phyloP scores from a whole-genome alignment of 2,113 vertebrate genomes.

The Tympanuchus pallidicinctus region DNA sequence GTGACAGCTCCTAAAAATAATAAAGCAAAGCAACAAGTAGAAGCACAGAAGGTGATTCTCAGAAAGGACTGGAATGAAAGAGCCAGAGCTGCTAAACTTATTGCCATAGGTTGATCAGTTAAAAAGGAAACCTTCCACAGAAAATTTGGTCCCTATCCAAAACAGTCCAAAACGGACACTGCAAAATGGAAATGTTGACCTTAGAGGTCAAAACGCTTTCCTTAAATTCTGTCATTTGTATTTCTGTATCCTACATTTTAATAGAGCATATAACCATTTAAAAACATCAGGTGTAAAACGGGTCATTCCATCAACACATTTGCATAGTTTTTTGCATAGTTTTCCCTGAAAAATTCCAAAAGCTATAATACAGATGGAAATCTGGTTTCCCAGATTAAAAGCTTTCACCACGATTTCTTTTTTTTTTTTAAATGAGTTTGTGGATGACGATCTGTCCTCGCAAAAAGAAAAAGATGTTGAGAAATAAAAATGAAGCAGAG shows the following conservation, averaged over 20 bases:
- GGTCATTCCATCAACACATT: not conserved
- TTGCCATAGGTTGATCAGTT: not conserved
- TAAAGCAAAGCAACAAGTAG: not conserved
- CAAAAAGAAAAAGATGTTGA: not conserved
- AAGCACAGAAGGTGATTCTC: not conserved
- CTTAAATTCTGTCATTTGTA: not conserved
- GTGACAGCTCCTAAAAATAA: constrained; percentile 14
- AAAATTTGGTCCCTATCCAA: not conserved
- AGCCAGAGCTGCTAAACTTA: not conserved
- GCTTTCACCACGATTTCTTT: not conserved
- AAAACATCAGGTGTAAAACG: not conserved
- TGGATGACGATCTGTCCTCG: not conserved
- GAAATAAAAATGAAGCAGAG: not conserved
- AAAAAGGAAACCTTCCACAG: not conserved
- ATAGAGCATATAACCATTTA: not conserved
- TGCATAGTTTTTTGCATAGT: not conserved
- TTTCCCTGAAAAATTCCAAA: not conserved
- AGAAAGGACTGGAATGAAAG: not conserved
- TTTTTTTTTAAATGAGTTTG: not conserved
- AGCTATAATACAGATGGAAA: not conserved
- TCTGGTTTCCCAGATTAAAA: not conserved
- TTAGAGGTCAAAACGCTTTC: not conserved
- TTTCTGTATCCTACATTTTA: not conserved
- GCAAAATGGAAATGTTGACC: not conserved
- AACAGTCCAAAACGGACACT: not conserved